A percentile compares a stretch with the other conserved stretches of the same genome.
Conservation (phyloP, 2,113 vertebrate genomes). For the Pyrgilauda ruficollis region DNA sequence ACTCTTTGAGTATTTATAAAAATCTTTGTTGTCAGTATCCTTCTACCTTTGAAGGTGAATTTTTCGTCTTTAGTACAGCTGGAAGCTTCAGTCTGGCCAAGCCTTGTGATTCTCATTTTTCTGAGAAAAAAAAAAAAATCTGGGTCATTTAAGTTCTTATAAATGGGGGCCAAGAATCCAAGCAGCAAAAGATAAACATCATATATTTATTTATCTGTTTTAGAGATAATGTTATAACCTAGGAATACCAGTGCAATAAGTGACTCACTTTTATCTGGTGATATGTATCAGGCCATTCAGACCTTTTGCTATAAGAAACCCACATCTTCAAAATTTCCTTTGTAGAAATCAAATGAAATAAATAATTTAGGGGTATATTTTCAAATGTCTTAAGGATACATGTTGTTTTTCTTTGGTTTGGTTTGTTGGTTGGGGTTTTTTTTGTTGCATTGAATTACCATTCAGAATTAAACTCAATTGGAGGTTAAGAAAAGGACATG, state of each 20-base stretch:
- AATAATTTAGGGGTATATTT: not conserved
- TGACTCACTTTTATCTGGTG: not conserved
- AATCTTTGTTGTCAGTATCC: not conserved
- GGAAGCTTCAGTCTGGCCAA: not conserved
- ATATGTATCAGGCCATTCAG: not conserved
- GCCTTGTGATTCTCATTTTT: not conserved
- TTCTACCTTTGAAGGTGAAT: not conserved
- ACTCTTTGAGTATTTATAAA: not conserved
- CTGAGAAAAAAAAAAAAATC: not conserved
- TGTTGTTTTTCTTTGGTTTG: not conserved
- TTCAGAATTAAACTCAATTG: not conserved
- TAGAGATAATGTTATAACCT: not conserved
- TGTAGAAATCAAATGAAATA: not conserved
- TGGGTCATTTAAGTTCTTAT: not conserved
- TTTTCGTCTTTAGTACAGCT: not conserved
- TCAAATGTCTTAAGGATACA: not conserved
- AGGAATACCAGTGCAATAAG: not conserved
- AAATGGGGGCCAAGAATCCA: too few relatives aligned
- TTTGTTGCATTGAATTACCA: not conserved
- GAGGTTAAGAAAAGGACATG: conserved; percentile 12
- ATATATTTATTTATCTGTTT: not conserved
- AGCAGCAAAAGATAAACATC: not conserved
- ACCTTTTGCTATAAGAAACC: not conserved
- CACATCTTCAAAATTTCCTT: not conserved
- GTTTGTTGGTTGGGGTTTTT: rapidly evolving